Conservation (phyloP, 1,140 invertebrate species). For the Hycleus cichorii region DNA sequence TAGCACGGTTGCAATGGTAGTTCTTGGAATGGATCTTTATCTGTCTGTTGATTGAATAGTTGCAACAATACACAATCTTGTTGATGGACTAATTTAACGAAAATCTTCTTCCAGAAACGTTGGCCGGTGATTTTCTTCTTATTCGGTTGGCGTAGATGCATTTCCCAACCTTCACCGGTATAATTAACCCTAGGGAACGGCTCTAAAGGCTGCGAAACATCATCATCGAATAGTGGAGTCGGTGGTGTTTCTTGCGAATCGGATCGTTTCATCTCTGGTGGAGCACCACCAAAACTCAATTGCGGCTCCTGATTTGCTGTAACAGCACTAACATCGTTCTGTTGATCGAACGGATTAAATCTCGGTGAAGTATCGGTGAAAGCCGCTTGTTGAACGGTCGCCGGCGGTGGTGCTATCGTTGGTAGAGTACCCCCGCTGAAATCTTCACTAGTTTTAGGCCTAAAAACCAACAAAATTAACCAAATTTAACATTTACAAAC, state of each 20-base stretch:
- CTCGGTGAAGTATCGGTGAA: constrained; percentile 46
- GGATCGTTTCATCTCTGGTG: constrained; percentile 39
- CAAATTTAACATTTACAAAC: constrained; percentile 3
- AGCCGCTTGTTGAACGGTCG: constrained; percentile 43
- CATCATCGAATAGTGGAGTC: constrained; percentile 91
- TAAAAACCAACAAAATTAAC: constrained; percentile 33
- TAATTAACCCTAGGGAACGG: constrained; percentile 80
- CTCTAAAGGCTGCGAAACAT: constrained; percentile 86
- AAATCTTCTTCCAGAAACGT: constrained; percentile 97
- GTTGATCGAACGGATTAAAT: constrained; percentile 73
- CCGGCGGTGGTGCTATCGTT: constrained; percentile 65
- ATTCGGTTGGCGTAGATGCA: constrained; percentile 91
- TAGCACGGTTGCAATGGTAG: constrained; percentile 88
- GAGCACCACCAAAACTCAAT: constrained; percentile 23
- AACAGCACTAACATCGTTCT: constrained; percentile 46
- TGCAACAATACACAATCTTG: constrained; percentile 80
- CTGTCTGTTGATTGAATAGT: constrained; percentile 72
- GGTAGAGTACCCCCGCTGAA: constrained; percentile 50
- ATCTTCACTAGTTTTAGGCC: constrained; percentile 49
- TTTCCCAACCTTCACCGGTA: constrained; percentile 87
- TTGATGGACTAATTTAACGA: constrained; percentile 70
- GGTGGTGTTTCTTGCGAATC: constrained; percentile 75
- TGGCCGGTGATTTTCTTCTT: constrained; percentile 98
- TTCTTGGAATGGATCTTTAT: constrained; percentile 90
- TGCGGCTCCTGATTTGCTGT: constrained; percentile 20